Evolutionary conservation across 2,113 vertebrate species (phyloP).

Genomic region (Uria aalge): DNA sequence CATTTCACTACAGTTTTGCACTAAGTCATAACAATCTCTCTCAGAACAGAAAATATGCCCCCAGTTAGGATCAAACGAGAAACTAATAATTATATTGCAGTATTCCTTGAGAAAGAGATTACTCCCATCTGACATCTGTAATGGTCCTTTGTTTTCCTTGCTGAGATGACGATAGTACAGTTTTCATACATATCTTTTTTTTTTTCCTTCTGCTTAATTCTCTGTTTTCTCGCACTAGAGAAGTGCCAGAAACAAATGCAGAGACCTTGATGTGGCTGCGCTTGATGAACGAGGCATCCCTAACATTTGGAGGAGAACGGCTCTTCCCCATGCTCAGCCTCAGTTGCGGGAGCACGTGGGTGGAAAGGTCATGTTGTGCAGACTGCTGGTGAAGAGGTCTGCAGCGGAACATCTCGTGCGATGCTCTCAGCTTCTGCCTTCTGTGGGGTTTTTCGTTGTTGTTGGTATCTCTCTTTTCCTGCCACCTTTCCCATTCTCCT

Average conservation of each 20-base stretch:
- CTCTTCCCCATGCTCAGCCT: neutral
- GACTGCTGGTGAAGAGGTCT: neutral
- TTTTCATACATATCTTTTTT: neutral
- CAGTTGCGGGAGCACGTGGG: neutral
- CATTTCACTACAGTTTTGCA: conserved; percentile 5
- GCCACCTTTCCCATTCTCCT: neutral
- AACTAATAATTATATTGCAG: neutral
- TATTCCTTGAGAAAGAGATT: neutral
- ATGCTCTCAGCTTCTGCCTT: neutral
- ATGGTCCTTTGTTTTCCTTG: neutral
- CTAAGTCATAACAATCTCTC: neutral
- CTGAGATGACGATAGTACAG: neutral
- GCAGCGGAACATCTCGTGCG: neutral
- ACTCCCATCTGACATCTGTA: neutral
- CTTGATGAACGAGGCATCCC: neutral
- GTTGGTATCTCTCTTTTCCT: neutral
- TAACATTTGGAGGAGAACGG: neutral
- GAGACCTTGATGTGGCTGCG: neutral
- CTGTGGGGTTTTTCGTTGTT: neutral
- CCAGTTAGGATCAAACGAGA: neutral
- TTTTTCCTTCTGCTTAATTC: neutral
- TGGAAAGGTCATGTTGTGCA: neutral
- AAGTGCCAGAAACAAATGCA: neutral
- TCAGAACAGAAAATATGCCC: neutral
- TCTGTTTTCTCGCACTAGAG: neutral